These are phyloP conservation scores for Eristalinus sepulchralis DNA, from an alignment of 2,888 invertebrate species.

Conservation along the genomic window DNA sequence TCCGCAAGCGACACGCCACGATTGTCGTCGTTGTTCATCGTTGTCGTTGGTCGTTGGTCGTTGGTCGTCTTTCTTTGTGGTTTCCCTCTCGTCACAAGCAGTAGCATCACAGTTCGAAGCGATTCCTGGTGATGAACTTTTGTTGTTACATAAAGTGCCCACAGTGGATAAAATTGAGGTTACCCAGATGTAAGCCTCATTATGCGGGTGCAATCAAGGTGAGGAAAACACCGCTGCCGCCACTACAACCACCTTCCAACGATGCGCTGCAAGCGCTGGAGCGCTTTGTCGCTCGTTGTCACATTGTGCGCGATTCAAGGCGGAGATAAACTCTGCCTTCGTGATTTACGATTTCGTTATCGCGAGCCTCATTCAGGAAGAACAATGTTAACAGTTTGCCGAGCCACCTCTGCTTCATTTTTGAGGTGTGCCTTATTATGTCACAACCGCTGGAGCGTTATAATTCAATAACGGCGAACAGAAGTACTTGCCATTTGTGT, in stretches of 20 bases:
- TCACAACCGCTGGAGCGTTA: conserved; percentile 12
- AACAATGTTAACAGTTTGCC: conserved; percentile 24
- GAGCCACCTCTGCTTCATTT: not conserved
- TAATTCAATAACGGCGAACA: conserved; percentile 4
- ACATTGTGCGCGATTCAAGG: conserved; percentile 17
- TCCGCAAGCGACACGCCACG: conserved; percentile 35
- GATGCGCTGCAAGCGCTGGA: not conserved
- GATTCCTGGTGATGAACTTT: conserved; percentile 61
- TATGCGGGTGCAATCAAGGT: conserved; percentile 69
- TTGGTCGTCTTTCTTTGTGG: not conserved
- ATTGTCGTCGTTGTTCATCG: conserved; percentile 26
- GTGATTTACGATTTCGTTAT: conserved; percentile 55
- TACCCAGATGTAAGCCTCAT: conserved; percentile 50
- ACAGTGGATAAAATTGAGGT: conserved; percentile 51
- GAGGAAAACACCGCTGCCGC: conserved; percentile 49
- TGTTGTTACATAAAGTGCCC: conserved; percentile 63
- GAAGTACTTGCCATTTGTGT: conserved; percentile 6
- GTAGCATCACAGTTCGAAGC: conserved; percentile 11
- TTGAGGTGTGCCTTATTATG: conserved; percentile 51
- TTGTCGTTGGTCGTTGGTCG: conserved; percentile 15
- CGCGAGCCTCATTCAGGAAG: conserved; percentile 37
- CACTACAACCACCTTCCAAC: not conserved
- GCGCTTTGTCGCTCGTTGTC: not conserved
- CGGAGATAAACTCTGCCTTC: conserved; percentile 50
- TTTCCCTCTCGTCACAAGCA: conserved; percentile 33